Evolutionary conservation across 2,113 vertebrate genomes (phyloP).

Genomic region (Leiothrix lutea): DNA sequence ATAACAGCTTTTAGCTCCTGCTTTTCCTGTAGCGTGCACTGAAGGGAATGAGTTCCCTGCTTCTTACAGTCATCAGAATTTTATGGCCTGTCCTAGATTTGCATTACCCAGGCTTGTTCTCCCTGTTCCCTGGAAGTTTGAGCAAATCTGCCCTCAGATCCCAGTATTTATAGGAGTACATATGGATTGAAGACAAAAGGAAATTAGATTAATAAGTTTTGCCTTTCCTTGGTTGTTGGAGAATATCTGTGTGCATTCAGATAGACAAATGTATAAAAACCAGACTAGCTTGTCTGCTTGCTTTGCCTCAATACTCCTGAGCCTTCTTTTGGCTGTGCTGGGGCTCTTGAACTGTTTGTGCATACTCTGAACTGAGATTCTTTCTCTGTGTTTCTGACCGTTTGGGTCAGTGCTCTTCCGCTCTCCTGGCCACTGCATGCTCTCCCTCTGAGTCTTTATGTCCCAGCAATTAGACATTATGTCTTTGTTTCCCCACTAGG

Average conservation of each 20-base stretch:
- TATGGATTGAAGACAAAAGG: background rate
- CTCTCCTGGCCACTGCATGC: background rate
- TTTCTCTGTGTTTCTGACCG: background rate
- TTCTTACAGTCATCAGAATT: background rate
- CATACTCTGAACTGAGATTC: background rate
- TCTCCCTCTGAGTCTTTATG: background rate
- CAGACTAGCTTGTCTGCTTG: background rate
- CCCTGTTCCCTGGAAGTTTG: background rate
- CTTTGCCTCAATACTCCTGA: background rate
- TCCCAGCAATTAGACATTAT: background rate
- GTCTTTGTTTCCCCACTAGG: background rate
- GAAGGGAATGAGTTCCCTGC: background rate
- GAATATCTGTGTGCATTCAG: background rate
- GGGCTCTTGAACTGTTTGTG: background rate
- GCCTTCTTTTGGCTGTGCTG: background rate
- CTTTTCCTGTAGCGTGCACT: background rate
- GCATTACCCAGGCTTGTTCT: background rate
- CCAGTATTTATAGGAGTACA: background rate
- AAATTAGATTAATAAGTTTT: background rate
- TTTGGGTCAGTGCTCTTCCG: background rate
- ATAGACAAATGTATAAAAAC: background rate
- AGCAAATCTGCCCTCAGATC: background rate
- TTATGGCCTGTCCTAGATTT: background rate
- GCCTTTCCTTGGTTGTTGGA: background rate
- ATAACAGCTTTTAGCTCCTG: background rate